A percentile compares a stretch with the other conserved stretches of the same genome.
Conservation (phyloP, 1,140 invertebrate genomes). For the Harlomillsia oculata region DNA sequence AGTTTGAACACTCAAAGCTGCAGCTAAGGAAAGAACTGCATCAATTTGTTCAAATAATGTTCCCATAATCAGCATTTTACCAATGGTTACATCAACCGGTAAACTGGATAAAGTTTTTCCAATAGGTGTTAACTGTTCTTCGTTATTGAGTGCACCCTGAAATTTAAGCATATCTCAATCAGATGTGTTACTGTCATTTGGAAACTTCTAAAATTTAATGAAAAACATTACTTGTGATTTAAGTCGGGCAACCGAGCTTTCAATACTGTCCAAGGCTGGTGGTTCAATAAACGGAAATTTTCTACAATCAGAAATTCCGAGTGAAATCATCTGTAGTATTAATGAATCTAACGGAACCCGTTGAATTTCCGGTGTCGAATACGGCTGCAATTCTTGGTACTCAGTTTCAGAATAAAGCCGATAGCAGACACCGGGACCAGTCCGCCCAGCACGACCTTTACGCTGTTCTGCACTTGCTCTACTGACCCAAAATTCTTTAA, state of each 20-base stretch:
- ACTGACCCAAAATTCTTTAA: conserved; percentile 94
- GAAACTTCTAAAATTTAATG: too few species aligned
- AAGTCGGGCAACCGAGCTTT: conserved; percentile 72
- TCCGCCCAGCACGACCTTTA: conserved; percentile 57
- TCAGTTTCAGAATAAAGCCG: conserved; percentile 81
- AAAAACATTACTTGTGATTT: conserved; percentile 70
- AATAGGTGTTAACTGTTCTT: conserved; percentile 79
- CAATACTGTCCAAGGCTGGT: conserved; percentile 68
- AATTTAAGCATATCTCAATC: conserved; percentile 29
- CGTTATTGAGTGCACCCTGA: conserved; percentile 68
- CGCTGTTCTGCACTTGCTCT: conserved; percentile 94
- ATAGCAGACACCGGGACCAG: conserved; percentile 62
- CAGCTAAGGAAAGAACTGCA: conserved; percentile 80
- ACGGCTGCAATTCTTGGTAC: conserved; percentile 66
- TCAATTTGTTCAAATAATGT: conserved; percentile 83
- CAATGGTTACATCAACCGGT: conserved; percentile 88
- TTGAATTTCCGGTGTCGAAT: conserved; percentile 80
- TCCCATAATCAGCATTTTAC: conserved; percentile 92
- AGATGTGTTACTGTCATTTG: too few species aligned
- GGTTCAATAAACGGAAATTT: conserved; percentile 94
- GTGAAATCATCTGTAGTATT: conserved; percentile 85
- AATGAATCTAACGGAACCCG: conserved; percentile 85
- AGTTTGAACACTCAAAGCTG: conserved; percentile 83
- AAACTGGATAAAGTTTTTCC: conserved; percentile 77
- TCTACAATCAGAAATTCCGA: conserved; percentile 82